A percentile compares a stretch with the other conserved stretches of the same genome.
phyloP scores from a whole-genome alignment of 2,888 invertebrate genomes.

The Neocrepidodera transversa region DNA sequence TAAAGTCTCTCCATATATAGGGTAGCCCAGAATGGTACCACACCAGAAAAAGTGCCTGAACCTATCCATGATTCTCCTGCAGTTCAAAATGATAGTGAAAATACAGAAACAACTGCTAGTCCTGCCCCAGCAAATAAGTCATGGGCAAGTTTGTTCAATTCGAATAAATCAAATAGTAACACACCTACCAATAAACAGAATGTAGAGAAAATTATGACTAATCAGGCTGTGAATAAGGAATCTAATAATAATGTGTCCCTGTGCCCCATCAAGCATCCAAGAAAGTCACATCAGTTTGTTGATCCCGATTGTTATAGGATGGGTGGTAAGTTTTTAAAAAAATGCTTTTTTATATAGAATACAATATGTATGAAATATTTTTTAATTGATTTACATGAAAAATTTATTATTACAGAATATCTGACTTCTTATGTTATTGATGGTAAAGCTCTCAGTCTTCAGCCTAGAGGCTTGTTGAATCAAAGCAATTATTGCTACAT shows the following conservation, averaged over 20 bases:
- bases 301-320: conserved; percentile 74
- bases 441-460: conserved; percentile 78
- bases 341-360: too few species aligned
- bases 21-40: not conserved
- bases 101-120: conserved; percentile 20
- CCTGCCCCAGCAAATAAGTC: conserved; percentile 60
- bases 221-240: conserved; percentile 42
- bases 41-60: conserved; percentile 8
- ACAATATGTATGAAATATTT: too few species aligned
- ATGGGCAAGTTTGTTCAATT: conserved; percentile 73
- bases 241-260: conserved; percentile 45
- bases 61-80: conserved; percentile 3
- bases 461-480: conserved; percentile 91
- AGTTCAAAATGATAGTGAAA: conserved; percentile 30
- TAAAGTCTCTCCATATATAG: too few species aligned
- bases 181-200: conserved; percentile 39
- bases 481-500: conserved; percentile 96
- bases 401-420: conserved; percentile 69
- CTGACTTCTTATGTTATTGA: conserved; percentile 78
- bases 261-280: conserved; percentile 58
- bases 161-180: conserved; percentile 38
- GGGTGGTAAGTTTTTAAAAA: conserved; percentile 66
- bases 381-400: too few species aligned
- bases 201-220: conserved; percentile 19
- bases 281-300: conserved; percentile 63